Conservation (phyloP, 2,797 vertebrate species). For the Tamandua tetradactyla region DNA sequence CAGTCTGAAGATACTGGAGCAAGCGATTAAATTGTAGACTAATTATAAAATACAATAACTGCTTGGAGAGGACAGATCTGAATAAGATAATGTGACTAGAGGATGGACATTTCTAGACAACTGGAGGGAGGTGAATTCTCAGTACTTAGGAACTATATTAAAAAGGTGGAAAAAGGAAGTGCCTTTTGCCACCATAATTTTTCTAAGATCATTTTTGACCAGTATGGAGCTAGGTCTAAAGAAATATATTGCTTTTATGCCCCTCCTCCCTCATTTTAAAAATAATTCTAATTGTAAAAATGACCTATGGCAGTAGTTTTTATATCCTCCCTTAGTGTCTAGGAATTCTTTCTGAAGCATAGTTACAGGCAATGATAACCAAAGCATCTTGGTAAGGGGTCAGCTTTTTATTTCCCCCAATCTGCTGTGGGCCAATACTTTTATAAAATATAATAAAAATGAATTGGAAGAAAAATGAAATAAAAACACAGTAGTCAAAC, state of each 20-base stretch:
- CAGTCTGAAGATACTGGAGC: neutral
- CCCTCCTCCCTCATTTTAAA: neutral
- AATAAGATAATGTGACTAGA: neutral
- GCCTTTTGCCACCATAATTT: neutral
- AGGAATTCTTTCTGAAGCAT: neutral
- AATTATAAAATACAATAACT: neutral
- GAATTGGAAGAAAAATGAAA: neutral
- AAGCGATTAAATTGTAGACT: neutral
- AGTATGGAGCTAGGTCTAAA: neutral
- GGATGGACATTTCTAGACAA: neutral
- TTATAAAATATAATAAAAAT: conserved; percentile 11
- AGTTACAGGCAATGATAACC: neutral
- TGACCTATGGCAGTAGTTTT: neutral
- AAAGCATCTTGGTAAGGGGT: neutral
- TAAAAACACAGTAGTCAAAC: no score
- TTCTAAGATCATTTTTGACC: neutral
- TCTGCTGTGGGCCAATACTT: neutral
- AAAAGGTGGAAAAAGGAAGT: neutral
- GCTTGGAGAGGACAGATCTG: neutral
- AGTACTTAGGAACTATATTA: neutral
- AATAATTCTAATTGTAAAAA: neutral
- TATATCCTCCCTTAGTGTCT: neutral
- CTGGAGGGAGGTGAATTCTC: neutral
- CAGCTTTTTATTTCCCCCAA: neutral
- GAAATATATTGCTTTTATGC: neutral